Evolutionary conservation across 2,888 invertebrate species (phyloP), one percentile per base, ranked within the genome.

Genomic region (Hyalella azteca): DNA sequence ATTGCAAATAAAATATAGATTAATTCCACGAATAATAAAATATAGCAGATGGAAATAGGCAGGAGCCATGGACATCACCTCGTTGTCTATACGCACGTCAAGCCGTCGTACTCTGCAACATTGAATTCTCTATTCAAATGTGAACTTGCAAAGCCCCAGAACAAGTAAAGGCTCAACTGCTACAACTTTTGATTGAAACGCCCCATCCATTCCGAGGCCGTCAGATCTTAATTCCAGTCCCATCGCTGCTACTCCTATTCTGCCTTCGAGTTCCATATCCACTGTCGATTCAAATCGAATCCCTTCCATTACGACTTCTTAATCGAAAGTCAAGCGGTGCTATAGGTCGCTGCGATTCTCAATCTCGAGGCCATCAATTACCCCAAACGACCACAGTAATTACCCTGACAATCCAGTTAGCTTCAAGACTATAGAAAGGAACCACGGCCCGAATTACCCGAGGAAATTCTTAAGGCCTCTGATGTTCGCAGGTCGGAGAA

Each of bases 321-420:
- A 66, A 66, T 66, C 66, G 66, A 66, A 66, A 66, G 66, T 66
- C 66, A 66, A 66, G 36, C 66, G 66, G 66, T 66, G 66, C 66
- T 66, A 66, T 66, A 66, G 66, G 66, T 66, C 66, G 66, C 66
- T 66, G 39, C 66, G 66, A 66, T 66, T 36, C 66, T 36, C 66
- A 66, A 66, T 66, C 66, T 66, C 66, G 66, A 1, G 66, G 66
- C 66, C 66, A 66, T 66, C 66, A 66, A 66, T 66, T 66, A 66
- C 39, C 66, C 66, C 66, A 66, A 66, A 66, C 66, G 66, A 66
- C 66, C 66, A 66, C 66, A 66, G 66, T 66, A 66, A 66, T 66
- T 66, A 66, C 66, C 39, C 66, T 66, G 66, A 66, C 66, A 66
- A 66, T 66, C 66, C 66, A 66, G 66, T 66, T 66, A 66, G 39